phyloP scores from a whole-genome alignment of 2,888 invertebrate genomes.

The Cephonodes hylas region DNA sequence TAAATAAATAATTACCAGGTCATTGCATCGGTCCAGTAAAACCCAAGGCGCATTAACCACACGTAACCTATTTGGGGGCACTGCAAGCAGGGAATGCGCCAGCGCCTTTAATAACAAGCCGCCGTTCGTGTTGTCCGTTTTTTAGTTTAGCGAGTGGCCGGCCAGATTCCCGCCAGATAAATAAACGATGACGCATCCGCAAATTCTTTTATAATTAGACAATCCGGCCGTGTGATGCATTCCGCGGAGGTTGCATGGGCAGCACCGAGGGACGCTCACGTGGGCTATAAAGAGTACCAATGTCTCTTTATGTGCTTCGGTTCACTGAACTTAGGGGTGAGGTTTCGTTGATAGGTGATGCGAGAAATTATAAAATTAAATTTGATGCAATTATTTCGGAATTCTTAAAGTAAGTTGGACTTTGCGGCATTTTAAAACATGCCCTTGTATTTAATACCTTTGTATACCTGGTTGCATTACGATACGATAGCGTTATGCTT shows the following conservation, averaged over 20 bases:
- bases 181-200: conserved; percentile 46
- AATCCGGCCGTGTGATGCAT: conserved; percentile 34
- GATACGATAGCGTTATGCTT: too few relatives aligned
- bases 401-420: too few relatives aligned
- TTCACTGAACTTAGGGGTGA: too few relatives aligned
- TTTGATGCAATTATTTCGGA: too few relatives aligned
- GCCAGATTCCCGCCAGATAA: conserved; percentile 41
- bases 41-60: conserved; percentile 12
- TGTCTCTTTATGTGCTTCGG: too few relatives aligned
- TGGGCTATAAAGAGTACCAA: neutral
- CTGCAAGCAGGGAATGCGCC: conserved; percentile 32
- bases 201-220: conserved; percentile 54
- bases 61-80: conserved; percentile 31
- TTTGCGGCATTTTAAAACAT: too few relatives aligned
- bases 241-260: conserved; percentile 21
- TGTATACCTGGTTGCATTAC: too few relatives aligned
- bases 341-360: too few relatives aligned
- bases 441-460: too few relatives aligned
- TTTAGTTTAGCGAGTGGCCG: conserved; percentile 32
- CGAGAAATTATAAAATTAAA: too few relatives aligned
- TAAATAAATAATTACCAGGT: neutral
- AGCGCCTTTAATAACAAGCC: conserved; percentile 38
- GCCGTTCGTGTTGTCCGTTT: conserved; percentile 23
- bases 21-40: neutral
- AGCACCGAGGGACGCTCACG: neutral